These are phyloP conservation scores for Phaetusa simplex DNA, from an alignment of 2,113 vertebrate species.

Conservation along the genomic window DNA sequence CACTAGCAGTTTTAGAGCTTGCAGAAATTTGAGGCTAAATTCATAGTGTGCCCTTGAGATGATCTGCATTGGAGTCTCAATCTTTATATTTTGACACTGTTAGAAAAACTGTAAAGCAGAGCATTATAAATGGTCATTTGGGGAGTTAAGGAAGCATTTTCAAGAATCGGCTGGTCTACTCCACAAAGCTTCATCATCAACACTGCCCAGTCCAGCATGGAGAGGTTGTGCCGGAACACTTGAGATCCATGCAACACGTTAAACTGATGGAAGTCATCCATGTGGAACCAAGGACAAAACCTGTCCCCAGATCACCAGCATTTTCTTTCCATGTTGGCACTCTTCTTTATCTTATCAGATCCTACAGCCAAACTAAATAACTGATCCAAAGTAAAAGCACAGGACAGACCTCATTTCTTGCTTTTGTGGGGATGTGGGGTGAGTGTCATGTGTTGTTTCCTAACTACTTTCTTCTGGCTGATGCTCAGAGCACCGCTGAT, in stretches of 20 bases:
- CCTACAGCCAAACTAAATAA: neutral
- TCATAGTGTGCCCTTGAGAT: neutral
- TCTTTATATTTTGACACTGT: neutral
- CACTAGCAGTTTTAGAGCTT: neutral
- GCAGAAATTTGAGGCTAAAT: neutral
- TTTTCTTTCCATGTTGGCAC: neutral
- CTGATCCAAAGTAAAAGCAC: neutral
- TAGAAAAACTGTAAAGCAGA: neutral
- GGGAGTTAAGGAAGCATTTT: neutral
- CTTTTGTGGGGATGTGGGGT: neutral
- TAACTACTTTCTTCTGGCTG: constrained; percentile 1
- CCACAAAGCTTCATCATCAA: neutral
- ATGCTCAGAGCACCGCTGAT: neutral
- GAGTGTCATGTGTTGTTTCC: neutral
- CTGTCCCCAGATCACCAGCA: neutral
- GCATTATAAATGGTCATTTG: neutral
- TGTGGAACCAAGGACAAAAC: neutral
- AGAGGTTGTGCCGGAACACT: neutral
- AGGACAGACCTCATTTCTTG: neutral
- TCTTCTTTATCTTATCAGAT: neutral
- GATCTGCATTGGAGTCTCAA: neutral
- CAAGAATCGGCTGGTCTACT: neutral
- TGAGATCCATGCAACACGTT: neutral
- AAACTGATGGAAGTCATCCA: neutral
- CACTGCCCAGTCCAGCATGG: neutral